Percentiles rank a stretch among this genome's conserved stretches.
Evolutionary conservation across 2,888 invertebrate genomes (phyloP).

Genomic region (Onthophagus sagittarius): DNA sequence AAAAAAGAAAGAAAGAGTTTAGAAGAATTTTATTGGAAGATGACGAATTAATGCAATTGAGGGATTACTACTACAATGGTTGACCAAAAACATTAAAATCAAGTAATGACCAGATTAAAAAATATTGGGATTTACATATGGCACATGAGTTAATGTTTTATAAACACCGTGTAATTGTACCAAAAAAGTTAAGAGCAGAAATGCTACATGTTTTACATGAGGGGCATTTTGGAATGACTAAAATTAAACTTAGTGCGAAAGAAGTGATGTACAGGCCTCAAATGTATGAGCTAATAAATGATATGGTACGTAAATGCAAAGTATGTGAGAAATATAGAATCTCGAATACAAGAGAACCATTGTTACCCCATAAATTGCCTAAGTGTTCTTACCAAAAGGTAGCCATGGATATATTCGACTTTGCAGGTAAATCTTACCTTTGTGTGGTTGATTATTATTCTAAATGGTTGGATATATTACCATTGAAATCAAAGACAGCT

Average conservation of each 20-base stretch:
- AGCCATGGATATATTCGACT: background rate
- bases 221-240: too few relatives aligned
- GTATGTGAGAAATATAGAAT: slow-evolving; percentile 1
- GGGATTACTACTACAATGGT: too few relatives aligned
- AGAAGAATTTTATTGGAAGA: too few relatives aligned
- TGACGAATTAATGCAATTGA: too few relatives aligned
- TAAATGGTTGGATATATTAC: background rate
- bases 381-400: background rate
- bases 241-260: background rate
- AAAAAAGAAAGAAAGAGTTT: too few relatives aligned
- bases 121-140: too few relatives aligned
- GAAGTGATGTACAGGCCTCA: background rate
- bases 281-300: slow-evolving; percentile 2
- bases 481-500: slow-evolving; percentile 13
- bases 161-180: slow-evolving; percentile 4
- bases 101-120: too few relatives aligned
- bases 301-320: background rate
- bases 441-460: slow-evolving; percentile 1
- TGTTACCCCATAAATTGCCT: background rate
- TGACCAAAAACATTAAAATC: too few relatives aligned
- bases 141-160: too few relatives aligned
- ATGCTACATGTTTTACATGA: background rate
- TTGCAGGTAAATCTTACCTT: background rate
- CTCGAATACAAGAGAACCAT: background rate
- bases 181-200: background rate